Percentiles rank a stretch among this genome's conserved stretches.
Conservation (phyloP, 2,797 vertebrate species). For the Falco peregrinus region DNA sequence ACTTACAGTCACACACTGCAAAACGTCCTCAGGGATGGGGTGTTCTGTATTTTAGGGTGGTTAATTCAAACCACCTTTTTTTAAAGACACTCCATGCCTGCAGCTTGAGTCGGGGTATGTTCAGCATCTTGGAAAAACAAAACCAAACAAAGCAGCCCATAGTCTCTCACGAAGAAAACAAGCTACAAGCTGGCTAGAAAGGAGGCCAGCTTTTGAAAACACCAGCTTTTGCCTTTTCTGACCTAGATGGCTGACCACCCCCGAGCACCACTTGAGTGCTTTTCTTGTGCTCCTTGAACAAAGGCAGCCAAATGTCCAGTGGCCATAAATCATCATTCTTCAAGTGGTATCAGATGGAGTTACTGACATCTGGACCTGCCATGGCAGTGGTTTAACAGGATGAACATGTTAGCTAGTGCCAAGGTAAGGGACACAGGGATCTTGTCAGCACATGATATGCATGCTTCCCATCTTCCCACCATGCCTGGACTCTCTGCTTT, state of each 20-base stretch:
- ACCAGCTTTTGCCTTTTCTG: conserved; percentile 18
- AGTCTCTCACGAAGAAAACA: background rate
- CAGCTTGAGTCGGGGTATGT: background rate
- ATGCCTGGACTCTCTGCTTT: background rate
- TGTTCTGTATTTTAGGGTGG: background rate
- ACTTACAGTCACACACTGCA: background rate
- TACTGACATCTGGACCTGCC: conserved; percentile 25
- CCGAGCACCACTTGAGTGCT: background rate
- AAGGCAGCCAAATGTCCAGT: background rate
- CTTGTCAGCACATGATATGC: background rate
- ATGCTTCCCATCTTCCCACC: background rate
- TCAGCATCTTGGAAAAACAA: background rate
- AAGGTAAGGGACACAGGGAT: background rate
- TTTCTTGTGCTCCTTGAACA: background rate
- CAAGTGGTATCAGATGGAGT: background rate
- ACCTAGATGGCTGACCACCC: background rate
- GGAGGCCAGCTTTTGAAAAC: background rate
- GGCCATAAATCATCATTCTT: background rate
- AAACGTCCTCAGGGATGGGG: background rate
- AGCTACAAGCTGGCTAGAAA: background rate
- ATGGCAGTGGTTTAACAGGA: background rate
- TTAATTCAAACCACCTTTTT: conserved; percentile 34
- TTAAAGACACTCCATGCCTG: background rate
- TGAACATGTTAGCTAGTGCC: background rate
- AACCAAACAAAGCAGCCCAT: background rate